These are phyloP conservation scores for Uria aalge DNA, from an alignment of 2,113 vertebrate genomes.

Conservation along the genomic window DNA sequence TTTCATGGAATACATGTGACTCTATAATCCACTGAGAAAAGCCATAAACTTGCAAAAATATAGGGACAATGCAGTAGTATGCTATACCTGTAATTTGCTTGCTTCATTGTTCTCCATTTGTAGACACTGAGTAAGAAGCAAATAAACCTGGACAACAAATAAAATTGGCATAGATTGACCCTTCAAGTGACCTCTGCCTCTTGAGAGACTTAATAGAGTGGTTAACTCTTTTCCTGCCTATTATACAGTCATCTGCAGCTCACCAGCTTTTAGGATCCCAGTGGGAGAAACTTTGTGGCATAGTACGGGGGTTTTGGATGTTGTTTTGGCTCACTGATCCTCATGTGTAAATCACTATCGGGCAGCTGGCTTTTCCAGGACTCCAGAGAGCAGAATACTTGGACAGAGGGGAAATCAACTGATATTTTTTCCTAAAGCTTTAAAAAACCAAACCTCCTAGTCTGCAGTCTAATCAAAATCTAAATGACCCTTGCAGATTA, in stretches of 20 bases:
- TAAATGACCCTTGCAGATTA: conserved; percentile 26
- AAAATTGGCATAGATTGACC: neutral
- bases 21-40: neutral
- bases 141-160: neutral
- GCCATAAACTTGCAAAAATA: neutral
- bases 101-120: neutral
- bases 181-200: neutral
- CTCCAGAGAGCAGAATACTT: neutral
- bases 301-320: rapidly evolving
- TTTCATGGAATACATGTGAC: neutral
- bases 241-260: conserved; percentile 37
- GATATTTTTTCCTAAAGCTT: conserved; percentile 17
- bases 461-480: conserved; percentile 42
- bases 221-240: conserved; percentile 33
- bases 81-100: neutral
- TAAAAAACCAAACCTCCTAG: neutral
- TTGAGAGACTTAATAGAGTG: neutral
- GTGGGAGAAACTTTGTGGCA: neutral
- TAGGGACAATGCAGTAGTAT: neutral
- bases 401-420: conserved; percentile 30
- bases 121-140: neutral
- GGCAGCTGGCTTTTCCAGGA: neutral
- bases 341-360: neutral
- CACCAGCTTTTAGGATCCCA: conserved; percentile 17
- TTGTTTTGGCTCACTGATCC: neutral